These are phyloP conservation scores for Chloropsis hardwickii DNA, from an alignment of 2,113 vertebrate species.

Conservation along the genomic window DNA sequence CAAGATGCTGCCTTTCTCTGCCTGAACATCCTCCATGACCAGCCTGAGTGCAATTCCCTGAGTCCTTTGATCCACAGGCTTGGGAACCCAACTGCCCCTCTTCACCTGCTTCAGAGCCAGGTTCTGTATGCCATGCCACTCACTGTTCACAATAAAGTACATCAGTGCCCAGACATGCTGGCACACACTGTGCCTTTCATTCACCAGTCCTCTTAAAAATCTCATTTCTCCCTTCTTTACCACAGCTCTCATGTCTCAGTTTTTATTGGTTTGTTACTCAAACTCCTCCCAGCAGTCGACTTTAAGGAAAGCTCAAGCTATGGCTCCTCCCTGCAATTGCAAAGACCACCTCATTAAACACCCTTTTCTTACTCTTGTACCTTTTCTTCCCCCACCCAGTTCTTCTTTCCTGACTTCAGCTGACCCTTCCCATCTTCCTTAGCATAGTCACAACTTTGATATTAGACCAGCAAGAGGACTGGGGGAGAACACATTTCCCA, in stretches of 20 bases:
- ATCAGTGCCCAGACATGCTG: background rate
- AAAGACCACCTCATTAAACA: background rate
- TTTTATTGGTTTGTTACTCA: background rate
- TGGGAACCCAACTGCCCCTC: background rate
- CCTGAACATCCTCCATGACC: background rate
- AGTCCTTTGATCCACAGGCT: background rate
- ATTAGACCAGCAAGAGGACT: background rate
- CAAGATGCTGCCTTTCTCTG: background rate
- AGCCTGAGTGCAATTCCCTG: background rate
- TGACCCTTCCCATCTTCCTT: background rate
- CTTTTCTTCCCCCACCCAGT: background rate
- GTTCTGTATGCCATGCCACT: background rate
- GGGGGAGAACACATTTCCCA: background rate
- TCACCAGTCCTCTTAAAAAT: background rate
- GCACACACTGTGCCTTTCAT: background rate
- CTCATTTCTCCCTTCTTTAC: background rate
- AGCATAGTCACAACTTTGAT: background rate
- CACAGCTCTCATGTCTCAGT: background rate
- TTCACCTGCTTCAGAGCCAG: background rate
- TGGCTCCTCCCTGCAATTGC: background rate
- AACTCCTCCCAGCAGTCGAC: background rate
- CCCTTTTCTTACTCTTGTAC: background rate
- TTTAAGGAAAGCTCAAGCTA: background rate
- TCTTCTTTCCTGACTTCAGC: background rate
- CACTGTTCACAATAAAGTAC: background rate